A percentile compares a stretch with the other conserved stretches of the same genome.
Evolutionary conservation across 2,888 invertebrate species (phyloP).

Genomic region (Drepana falcataria): DNA sequence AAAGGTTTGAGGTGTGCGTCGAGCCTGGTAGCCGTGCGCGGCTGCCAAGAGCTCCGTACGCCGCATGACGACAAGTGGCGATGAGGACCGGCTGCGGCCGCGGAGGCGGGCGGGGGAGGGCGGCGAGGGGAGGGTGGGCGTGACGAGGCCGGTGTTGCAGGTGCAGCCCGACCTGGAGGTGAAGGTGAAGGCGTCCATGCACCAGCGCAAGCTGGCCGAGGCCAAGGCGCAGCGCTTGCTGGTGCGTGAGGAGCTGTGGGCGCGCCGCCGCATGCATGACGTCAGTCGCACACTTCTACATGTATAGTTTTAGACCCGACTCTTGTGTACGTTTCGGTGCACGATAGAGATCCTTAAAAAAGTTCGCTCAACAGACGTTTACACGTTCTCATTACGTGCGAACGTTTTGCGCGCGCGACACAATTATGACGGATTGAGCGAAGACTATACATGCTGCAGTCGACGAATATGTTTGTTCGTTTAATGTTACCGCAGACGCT

Average conservation of each 20-base stretch:
- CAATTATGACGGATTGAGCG: no score
- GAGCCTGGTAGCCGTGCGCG: constrained; percentile 56
- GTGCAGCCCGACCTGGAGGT: constrained; percentile 94
- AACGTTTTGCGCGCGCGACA: no score
- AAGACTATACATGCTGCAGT: no score
- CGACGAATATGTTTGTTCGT: no score
- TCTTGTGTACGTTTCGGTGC: background rate
- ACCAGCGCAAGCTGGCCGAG: constrained; percentile 87
- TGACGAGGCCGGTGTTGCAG: constrained; percentile 25
- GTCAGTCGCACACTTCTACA: constrained; percentile 30
- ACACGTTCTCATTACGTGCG: no score
- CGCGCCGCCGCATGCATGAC: constrained; percentile 81
- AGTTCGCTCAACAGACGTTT: no score
- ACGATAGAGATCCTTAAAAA: constrained; percentile 1
- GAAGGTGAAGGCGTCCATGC: constrained; percentile 95
- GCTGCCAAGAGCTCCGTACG: constrained; percentile 62
- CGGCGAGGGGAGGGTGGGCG: background rate
- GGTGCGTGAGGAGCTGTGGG: constrained; percentile 83
- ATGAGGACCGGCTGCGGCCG: constrained; percentile 47
- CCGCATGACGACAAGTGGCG: constrained; percentile 54
- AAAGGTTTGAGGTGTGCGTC: constrained; percentile 75
- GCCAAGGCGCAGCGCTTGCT: constrained; percentile 90
- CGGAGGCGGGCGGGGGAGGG: background rate
- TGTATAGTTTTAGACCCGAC: background rate
- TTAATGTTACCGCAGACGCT: no score